phyloP scores from a whole-genome alignment of 2,888 invertebrate species.

The Flabesymbios commensalis region DNA sequence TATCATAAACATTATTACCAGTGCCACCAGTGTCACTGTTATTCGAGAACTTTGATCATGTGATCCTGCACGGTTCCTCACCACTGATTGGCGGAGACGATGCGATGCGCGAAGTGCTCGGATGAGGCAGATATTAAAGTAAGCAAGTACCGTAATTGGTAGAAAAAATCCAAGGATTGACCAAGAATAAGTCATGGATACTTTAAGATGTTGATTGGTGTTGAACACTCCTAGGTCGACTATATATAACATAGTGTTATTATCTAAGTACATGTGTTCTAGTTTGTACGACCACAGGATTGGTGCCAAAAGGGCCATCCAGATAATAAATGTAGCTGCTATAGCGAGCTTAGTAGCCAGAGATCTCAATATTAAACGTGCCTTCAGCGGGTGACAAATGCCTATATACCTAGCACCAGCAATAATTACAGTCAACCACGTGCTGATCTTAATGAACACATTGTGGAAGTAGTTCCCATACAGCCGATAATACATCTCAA shows the following conservation, averaged over 20 bases:
- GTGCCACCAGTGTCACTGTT: constrained; percentile 53
- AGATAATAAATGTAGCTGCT: constrained; percentile 26
- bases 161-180: constrained; percentile 52
- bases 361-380: constrained; percentile 50
- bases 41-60: constrained; percentile 32
- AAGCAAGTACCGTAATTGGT: constrained; percentile 49
- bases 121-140: constrained; percentile 53
- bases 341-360: constrained; percentile 49
- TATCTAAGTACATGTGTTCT: not conserved
- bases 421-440: constrained; percentile 58
- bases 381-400: constrained; percentile 57
- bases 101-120: constrained; percentile 27
- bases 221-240: constrained; percentile 25
- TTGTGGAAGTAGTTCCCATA: constrained; percentile 48
- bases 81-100: constrained; percentile 20
- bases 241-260: no score
- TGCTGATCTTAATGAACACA: constrained; percentile 54
- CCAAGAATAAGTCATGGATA: constrained; percentile 38
- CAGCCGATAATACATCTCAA: constrained; percentile 35
- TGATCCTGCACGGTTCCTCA: constrained; percentile 17
- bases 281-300: constrained; percentile 20
- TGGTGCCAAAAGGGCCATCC: constrained; percentile 20
- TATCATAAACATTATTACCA: constrained; percentile 51
- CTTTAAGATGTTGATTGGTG: constrained; percentile 7
- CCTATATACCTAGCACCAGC: constrained; percentile 57